These are phyloP conservation scores for Rhodinocichla rosea DNA, from an alignment of 2,113 vertebrate genomes.

Conservation along the genomic window DNA sequence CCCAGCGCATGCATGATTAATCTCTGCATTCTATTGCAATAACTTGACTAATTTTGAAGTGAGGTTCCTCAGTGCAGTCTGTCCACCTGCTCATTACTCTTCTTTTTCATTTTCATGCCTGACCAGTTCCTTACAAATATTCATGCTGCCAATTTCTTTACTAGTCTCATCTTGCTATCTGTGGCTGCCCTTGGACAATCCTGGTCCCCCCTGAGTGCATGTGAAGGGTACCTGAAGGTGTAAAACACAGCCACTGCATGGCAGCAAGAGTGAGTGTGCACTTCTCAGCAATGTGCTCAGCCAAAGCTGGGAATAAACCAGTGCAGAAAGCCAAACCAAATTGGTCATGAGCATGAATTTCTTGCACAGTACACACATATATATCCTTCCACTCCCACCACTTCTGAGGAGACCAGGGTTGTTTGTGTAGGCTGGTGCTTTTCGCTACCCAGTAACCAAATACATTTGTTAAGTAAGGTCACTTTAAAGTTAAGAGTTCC, in stretches of 20 bases:
- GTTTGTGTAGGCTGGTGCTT: not conserved
- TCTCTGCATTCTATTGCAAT: not conserved
- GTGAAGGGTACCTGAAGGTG: not conserved
- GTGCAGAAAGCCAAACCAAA: not conserved
- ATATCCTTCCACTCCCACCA: not conserved
- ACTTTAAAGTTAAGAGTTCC: not conserved
- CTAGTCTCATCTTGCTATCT: not conserved
- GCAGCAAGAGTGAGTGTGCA: not conserved
- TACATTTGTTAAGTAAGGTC: not conserved
- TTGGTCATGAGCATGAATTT: not conserved
- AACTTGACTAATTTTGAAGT: not conserved
- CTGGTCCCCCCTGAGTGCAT: not conserved
- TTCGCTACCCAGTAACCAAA: not conserved
- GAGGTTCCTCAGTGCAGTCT: not conserved
- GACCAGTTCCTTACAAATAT: not conserved
- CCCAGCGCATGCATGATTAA: not conserved
- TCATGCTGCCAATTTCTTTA: not conserved
- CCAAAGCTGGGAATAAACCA: not conserved
- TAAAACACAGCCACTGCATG: not conserved
- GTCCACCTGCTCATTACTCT: not conserved
- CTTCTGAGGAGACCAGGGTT: not conserved
- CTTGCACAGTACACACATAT: not conserved
- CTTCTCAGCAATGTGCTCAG: not conserved
- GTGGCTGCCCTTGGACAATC: not conserved
- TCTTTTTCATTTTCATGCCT: not conserved